Percentiles rank a stretch among this genome's conserved stretches.
Evolutionary conservation across 2,113 vertebrate genomes (phyloP).

Genomic region (Fregetta grallaria): DNA sequence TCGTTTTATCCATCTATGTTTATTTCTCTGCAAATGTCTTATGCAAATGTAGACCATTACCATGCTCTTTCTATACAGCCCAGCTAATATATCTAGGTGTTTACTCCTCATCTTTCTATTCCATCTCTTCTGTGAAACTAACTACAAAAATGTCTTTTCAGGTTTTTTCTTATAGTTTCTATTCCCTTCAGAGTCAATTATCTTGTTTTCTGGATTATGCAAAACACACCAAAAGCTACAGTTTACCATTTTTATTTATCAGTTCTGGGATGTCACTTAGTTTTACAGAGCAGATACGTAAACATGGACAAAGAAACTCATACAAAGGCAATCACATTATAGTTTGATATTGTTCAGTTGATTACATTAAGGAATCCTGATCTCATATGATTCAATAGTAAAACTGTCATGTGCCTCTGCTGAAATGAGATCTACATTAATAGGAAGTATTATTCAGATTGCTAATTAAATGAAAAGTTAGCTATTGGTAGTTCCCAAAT

Average conservation of each 20-base stretch:
- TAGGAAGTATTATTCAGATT: not conserved
- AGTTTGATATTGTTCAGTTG: not conserved
- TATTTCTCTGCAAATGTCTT: conserved; percentile 45
- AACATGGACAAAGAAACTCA: not conserved
- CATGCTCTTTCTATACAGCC: not conserved
- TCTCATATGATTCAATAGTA: not conserved
- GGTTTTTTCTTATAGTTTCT: not conserved
- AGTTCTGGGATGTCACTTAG: not conserved
- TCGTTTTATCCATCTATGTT: not conserved
- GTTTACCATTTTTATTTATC: not conserved
- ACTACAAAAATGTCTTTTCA: not conserved
- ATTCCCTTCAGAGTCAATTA: not conserved
- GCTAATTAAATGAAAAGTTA: not conserved
- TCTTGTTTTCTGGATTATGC: not conserved
- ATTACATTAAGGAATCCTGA: not conserved
- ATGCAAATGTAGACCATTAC: conserved; percentile 48
- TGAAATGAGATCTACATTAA: not conserved
- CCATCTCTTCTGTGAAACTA: not conserved
- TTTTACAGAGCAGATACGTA: not conserved
- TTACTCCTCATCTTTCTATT: not conserved
- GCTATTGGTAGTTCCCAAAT: not conserved
- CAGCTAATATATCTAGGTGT: not conserved
- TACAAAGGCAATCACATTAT: not conserved
- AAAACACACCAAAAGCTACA: not conserved
- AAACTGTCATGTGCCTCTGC: not conserved